phyloP scores from a whole-genome alignment of 2,113 vertebrate genomes.

The Stigmatopora argus region DNA sequence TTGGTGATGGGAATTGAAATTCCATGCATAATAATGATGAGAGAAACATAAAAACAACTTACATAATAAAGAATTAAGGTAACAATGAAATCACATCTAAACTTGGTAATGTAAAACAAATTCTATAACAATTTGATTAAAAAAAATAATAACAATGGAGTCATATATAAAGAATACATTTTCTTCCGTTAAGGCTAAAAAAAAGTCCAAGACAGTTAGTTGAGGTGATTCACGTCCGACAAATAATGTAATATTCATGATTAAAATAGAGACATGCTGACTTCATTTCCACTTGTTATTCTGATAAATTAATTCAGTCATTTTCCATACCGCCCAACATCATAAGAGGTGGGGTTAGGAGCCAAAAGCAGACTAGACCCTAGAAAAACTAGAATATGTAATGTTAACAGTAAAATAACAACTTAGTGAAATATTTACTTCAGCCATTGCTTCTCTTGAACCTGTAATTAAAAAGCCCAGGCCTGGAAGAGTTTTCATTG shows the following conservation, averaged over 20 bases:
- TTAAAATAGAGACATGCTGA: neutral
- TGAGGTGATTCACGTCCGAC: neutral
- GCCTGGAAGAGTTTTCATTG: too few relatives aligned
- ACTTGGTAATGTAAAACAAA: slow-evolving; percentile 43
- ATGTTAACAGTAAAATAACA: too few relatives aligned
- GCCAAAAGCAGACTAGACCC: too few relatives aligned
- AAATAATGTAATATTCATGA: too few relatives aligned
- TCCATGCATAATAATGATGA: slow-evolving; percentile 31
- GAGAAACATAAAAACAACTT: slow-evolving; percentile 30
- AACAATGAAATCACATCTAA: slow-evolving; percentile 38
- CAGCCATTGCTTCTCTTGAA: too few relatives aligned
- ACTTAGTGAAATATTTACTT: too few relatives aligned
- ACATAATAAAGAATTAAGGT: too few relatives aligned
- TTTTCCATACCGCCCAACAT: too few relatives aligned
- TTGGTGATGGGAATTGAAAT: slow-evolving; percentile 32
- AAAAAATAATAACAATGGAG: neutral
- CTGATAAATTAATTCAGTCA: neutral
- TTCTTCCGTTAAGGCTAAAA: neutral
- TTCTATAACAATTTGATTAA: slow-evolving; percentile 18
- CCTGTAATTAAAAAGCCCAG: too few relatives aligned
- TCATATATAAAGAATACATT: neutral
- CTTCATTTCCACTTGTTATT: neutral
- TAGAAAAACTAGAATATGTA: too few relatives aligned
- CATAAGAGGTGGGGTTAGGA: neutral
- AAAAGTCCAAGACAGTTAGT: neutral